Base-by-base conservation (phyloP, 2,888 invertebrate species). In the Diarsia rubi region DNA sequence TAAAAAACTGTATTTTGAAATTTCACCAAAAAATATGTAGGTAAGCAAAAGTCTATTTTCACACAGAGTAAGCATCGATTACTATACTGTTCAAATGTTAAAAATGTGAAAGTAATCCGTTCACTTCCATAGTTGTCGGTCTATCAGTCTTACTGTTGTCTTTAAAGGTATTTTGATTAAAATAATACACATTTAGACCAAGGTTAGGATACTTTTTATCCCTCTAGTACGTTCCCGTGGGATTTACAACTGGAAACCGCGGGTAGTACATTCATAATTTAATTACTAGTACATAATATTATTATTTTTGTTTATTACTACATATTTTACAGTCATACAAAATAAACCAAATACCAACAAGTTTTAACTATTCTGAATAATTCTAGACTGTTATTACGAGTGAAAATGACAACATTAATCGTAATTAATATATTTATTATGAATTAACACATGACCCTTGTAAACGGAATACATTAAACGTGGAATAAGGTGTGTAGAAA, bases 391-490 rank as follows among this genome's bases (percentile, higher is more conserved):
- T 66, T 44, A 63, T 81, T 45, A 71, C 31, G 12, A 52, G 31
- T 67, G 66, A 21, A 44, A 73, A 71, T 73, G 70, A 52, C 44
- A 42, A 44, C 70, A 81, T 66, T 74, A 74, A 73, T 77, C 31
- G 63, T 83, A 73, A 78, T 83, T 68, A 80, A 78, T 73, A 67
- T 57, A 60, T 75, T 60, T 54, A 65, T 69, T 73, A 59, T 67
- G 52, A 73, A 70, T 66, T 21, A 69, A 73, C 65, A 27, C 49
- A 66, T 66, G 62, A 45, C 67, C 44, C 45, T 59, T 69, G 14
- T 63, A 64, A 79, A 83, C 62, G 69, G 70, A 75, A 83, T 71
- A 73, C 66, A 79, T 83, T 82, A 70, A 79, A 65, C 21, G 62
- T 62, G 1, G 31, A 70, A 52, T 79, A 60, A 60, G 12, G 21